Evolutionary conservation across 1,140 invertebrate species (phyloP).

Genomic region (Brachionus sp.): DNA sequence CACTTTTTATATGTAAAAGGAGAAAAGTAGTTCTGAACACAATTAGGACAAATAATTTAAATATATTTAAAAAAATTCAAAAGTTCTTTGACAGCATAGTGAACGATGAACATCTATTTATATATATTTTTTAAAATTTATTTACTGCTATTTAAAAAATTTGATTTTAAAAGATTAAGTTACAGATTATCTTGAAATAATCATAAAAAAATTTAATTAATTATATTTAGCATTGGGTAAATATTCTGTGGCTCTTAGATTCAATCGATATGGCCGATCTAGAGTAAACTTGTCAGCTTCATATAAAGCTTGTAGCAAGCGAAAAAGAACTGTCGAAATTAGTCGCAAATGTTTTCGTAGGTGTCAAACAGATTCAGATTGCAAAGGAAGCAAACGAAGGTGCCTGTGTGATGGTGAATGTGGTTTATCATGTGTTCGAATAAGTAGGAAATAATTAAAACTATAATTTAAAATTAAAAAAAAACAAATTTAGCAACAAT

Average conservation of each 20-base stretch:
- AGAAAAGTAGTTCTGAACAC: too few relatives aligned
- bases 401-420: constrained; percentile 93
- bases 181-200: too few relatives aligned
- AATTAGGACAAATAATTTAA: too few relatives aligned
- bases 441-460: constrained; percentile 60
- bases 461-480: background rate
- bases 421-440: constrained; percentile 93
- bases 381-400: constrained; percentile 89
- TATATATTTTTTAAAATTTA: too few relatives aligned
- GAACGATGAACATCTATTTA: too few relatives aligned
- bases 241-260: background rate
- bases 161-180: too few relatives aligned
- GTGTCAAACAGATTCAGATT: constrained; percentile 87
- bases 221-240: background rate
- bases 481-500: constrained; percentile 11
- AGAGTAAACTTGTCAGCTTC: background rate
- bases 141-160: too few relatives aligned
- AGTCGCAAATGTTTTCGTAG: constrained; percentile 73
- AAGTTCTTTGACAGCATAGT: too few relatives aligned
- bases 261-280: background rate
- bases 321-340: constrained; percentile 39
- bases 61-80: too few relatives aligned
- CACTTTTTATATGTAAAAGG: too few relatives aligned
- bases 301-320: background rate
- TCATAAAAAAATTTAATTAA: background rate